phyloP scores from a whole-genome alignment of 2,113 vertebrate genomes.

The Nettapus auritus region DNA sequence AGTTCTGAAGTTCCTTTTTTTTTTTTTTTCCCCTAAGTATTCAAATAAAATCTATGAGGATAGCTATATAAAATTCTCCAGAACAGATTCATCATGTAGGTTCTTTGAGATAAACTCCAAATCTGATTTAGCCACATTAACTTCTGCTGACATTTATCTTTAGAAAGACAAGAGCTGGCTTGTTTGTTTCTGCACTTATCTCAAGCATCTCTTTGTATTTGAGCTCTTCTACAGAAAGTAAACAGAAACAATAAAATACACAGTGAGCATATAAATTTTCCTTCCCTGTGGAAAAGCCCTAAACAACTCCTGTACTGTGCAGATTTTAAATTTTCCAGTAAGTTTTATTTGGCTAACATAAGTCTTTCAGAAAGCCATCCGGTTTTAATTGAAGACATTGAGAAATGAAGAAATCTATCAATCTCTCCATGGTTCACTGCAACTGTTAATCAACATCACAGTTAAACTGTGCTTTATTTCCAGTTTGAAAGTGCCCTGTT shows the following conservation, averaged over 20 bases:
- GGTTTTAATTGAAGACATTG: constrained; percentile 33
- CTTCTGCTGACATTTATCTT: neutral
- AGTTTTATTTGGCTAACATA: constrained; percentile 50
- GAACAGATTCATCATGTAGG: neutral
- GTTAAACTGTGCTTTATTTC: constrained; percentile 47
- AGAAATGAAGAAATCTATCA: constrained; percentile 42
- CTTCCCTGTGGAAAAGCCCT: neutral
- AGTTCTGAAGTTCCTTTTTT: neutral
- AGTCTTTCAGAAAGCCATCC: neutral
- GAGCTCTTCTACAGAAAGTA: neutral
- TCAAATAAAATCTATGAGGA: neutral
- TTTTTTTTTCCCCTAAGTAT: neutral
- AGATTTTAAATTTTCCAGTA: constrained; percentile 16
- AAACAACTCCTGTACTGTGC: neutral
- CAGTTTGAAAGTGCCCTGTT: constrained; percentile 48
- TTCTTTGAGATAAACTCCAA: neutral
- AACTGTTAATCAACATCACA: constrained; percentile 31
- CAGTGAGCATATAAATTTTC: neutral
- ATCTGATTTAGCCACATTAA: neutral
- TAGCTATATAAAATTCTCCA: neutral
- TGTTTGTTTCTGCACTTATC: constrained; percentile 40
- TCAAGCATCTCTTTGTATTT: constrained; percentile 15
- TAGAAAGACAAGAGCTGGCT: neutral
- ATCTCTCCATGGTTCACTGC: constrained; percentile 46
- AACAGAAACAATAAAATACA: constrained; percentile 34